These are phyloP conservation scores for Neofelis nebulosa DNA, from an alignment of 2,113 vertebrate genomes.

Conservation along the genomic window DNA sequence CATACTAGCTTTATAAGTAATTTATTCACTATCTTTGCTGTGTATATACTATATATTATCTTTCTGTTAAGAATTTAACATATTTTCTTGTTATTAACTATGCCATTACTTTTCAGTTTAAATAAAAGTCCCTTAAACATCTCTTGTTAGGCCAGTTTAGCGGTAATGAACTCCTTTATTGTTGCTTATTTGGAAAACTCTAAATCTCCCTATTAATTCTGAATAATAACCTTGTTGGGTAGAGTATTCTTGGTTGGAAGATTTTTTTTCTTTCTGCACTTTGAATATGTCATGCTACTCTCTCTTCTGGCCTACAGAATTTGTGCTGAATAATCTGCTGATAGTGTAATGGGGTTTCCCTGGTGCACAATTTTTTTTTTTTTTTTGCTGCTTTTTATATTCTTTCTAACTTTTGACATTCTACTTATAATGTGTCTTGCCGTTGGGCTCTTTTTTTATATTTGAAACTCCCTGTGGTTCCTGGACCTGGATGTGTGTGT, in stretches of 20 bases:
- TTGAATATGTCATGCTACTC: neutral
- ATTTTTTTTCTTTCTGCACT: neutral
- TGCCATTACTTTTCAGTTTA: neutral
- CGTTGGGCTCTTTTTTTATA: neutral
- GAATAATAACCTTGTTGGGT: neutral
- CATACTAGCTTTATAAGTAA: neutral
- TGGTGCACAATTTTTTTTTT: neutral
- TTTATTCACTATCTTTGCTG: neutral
- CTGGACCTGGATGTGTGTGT: neutral
- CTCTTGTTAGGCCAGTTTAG: neutral
- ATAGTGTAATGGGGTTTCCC: neutral
- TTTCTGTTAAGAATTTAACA: neutral
- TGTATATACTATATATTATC: neutral
- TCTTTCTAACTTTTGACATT: neutral
- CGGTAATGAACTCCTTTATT: neutral
- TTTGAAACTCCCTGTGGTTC: neutral
- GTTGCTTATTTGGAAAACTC: neutral
- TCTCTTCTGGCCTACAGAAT: neutral
- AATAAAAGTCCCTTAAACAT: neutral
- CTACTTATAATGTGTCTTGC: neutral
- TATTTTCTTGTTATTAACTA: neutral
- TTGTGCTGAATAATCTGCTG: neutral
- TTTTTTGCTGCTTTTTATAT: neutral
- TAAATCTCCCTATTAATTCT: neutral
- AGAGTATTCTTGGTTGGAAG: neutral